Evolutionary conservation across 2,888 invertebrate species (phyloP).

Genomic region (Tuberolachnus salignus): DNA sequence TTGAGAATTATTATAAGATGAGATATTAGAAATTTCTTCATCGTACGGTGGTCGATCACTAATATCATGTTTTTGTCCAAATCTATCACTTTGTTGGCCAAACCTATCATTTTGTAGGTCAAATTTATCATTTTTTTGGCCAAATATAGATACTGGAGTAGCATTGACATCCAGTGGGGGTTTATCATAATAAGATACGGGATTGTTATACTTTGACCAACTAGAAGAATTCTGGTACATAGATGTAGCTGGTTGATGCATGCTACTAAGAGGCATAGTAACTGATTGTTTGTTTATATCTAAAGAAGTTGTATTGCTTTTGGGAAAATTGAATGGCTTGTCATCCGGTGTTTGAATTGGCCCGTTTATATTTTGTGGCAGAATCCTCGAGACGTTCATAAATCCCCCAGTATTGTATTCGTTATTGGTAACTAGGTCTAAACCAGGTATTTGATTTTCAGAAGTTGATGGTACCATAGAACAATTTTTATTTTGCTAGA

Average conservation of each 20-base stretch:
- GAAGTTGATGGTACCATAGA: slow-evolving; percentile 11
- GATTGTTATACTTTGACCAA: slow-evolving; percentile 42
- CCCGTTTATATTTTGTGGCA: slow-evolving; percentile 57
- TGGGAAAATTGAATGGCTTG: slow-evolving; percentile 58
- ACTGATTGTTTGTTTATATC: not conserved
- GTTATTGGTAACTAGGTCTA: slow-evolving; percentile 69
- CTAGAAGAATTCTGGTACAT: slow-evolving; percentile 23
- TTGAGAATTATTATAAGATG: slow-evolving; percentile 13
- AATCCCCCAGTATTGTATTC: slow-evolving; percentile 24
- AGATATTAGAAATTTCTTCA: not conserved
- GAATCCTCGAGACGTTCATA: slow-evolving; percentile 43
- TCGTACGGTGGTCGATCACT: not conserved
- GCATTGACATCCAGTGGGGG: slow-evolving; percentile 19
- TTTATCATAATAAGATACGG: slow-evolving; percentile 1
- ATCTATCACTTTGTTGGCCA: slow-evolving; percentile 2
- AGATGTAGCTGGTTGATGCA: not conserved
- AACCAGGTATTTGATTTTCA: slow-evolving; percentile 72
- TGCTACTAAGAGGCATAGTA: slow-evolving; percentile 7
- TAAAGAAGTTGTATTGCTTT: slow-evolving; percentile 2
- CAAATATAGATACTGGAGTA: slow-evolving; percentile 5
- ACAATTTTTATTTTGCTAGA: slow-evolving; percentile 16
- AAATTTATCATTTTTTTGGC: not conserved
- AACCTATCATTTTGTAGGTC: too few species aligned
- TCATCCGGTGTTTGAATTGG: slow-evolving; percentile 58
- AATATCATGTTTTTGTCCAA: slow-evolving; percentile 3